These are phyloP conservation scores for Polietes domitor DNA, from an alignment of 2,888 invertebrate species.

Conservation along the genomic window DNA sequence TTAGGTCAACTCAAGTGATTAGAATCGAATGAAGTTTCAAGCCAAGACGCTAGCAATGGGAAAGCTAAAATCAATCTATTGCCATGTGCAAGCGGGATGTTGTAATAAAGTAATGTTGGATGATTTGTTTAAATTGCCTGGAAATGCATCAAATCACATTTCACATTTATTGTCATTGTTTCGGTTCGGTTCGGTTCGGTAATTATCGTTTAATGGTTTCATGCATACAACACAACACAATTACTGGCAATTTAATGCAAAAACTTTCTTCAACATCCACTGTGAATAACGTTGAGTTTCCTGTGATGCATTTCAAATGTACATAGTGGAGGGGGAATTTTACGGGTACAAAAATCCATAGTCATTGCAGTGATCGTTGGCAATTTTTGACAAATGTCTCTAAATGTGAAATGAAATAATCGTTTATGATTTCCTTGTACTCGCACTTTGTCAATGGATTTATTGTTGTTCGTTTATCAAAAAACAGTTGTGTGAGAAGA, in stretches of 20 bases:
- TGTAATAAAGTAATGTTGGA: no score
- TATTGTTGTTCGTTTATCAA: neutral
- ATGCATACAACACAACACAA: neutral
- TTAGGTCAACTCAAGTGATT: neutral
- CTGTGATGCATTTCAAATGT: neutral
- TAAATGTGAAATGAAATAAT: neutral
- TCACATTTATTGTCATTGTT: neutral
- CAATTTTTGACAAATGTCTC: neutral
- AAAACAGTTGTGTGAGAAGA: neutral
- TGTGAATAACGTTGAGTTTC: neutral
- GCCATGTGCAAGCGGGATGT: no score
- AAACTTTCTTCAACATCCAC: neutral
- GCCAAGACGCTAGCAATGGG: no score
- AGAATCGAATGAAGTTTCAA: neutral
- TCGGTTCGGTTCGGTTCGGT: neutral
- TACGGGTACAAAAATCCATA: neutral
- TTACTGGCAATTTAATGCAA: neutral
- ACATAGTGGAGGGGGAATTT: neutral
- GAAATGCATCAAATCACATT: neutral
- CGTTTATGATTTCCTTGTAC: conserved; percentile 29
- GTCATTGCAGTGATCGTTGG: neutral
- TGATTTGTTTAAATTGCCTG: neutral
- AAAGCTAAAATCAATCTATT: no score
- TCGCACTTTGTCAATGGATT: conserved; percentile 12
- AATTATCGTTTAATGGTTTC: conserved; percentile 1